Conservation (phyloP, 2,113 vertebrate genomes). For the Dipodomys stephensi region DNA sequence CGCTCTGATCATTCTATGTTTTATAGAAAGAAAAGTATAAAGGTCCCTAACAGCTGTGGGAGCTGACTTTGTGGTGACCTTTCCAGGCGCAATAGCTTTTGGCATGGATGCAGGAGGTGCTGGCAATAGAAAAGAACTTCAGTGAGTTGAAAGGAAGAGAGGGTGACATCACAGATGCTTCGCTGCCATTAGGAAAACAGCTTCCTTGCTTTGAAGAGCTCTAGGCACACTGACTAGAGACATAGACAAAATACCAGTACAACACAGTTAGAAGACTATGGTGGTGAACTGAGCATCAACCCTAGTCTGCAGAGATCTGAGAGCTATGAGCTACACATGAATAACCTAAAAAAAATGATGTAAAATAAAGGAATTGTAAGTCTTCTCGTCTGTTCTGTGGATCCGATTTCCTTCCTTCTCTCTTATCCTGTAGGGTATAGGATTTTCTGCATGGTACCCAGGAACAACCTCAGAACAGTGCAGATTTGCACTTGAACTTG, state of each 20-base stretch:
- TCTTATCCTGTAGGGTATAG: neutral
- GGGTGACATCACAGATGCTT: neutral
- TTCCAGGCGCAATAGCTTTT: neutral
- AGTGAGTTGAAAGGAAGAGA: neutral
- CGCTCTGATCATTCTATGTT: neutral
- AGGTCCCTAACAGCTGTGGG: neutral
- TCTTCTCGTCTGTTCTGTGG: neutral
- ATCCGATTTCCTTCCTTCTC: neutral
- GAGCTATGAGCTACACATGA: constrained; percentile 7
- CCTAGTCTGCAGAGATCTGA: neutral
- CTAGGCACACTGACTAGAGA: neutral
- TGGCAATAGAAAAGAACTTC: neutral
- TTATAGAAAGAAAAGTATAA: neutral
- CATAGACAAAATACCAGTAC: neutral
- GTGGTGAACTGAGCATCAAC: constrained; percentile 21
- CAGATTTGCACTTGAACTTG: neutral
- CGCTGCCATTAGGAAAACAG: neutral
- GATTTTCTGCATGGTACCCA: neutral
- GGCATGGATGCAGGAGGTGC: neutral
- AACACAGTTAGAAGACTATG: neutral
- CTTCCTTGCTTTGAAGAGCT: neutral
- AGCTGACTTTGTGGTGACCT: constrained; percentile 4
- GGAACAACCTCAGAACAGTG: neutral
- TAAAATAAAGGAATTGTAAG: neutral
- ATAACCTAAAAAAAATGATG: neutral